A percentile compares a stretch with the other conserved stretches of the same genome.
Conservation (phyloP, 2,797 vertebrate species). For the Picus viridis region DNA sequence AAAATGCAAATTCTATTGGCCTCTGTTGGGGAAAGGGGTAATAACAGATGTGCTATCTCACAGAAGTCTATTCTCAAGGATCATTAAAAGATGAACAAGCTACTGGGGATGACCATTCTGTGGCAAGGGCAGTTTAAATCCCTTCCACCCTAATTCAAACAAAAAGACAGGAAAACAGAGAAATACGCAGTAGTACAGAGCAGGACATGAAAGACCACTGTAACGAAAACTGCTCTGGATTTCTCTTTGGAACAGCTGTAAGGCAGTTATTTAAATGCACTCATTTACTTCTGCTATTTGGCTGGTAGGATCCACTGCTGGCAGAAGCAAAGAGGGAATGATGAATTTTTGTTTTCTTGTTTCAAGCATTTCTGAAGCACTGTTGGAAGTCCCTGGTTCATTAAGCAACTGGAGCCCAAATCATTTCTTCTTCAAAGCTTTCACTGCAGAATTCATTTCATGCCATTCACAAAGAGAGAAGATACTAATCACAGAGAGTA, state of each 20-base stretch:
- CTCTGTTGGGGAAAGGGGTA: background rate
- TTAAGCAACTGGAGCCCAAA: slow-evolving; percentile 40
- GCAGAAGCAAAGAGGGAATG: slow-evolving; percentile 49
- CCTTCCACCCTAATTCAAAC: background rate
- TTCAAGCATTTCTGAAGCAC: slow-evolving; percentile 35
- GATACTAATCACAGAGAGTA: slow-evolving; percentile 17
- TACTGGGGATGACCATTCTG: background rate
- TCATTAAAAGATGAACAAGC: background rate
- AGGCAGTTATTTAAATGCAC: slow-evolving; percentile 59
- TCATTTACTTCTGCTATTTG: slow-evolving; percentile 65
- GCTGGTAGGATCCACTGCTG: slow-evolving; percentile 50
- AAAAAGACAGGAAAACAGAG: background rate
- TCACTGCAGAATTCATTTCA: slow-evolving; percentile 11
- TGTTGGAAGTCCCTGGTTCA: slow-evolving; percentile 33
- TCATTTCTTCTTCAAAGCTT: slow-evolving; percentile 18
- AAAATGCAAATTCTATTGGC: background rate
- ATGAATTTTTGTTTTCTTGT: slow-evolving; percentile 40
- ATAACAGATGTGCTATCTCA: background rate
- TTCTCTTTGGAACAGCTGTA: slow-evolving; percentile 64
- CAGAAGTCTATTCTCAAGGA: background rate
- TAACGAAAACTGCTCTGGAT: slow-evolving; percentile 59
- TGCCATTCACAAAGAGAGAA: slow-evolving; percentile 16
- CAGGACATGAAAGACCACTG: background rate
- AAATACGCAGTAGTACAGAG: background rate
- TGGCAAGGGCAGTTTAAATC: background rate